Conservation (phyloP, 1,140 invertebrate species). For the Gryon sp. region DNA sequence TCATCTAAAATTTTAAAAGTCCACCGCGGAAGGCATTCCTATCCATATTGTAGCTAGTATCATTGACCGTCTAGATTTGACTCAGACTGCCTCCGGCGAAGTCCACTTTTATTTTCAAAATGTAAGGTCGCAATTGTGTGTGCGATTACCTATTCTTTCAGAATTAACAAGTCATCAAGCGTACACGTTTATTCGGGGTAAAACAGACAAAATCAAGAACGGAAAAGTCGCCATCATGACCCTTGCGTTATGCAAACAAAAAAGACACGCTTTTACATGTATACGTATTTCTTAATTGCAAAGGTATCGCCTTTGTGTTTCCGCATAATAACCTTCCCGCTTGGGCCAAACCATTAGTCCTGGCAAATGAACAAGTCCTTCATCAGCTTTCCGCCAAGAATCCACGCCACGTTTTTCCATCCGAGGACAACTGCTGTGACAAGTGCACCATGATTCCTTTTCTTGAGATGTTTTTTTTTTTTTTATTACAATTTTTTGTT, state of each 20-base stretch:
- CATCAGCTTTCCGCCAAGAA: conserved; percentile 34
- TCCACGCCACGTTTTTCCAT: conserved; percentile 17
- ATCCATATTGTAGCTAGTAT: conserved; percentile 29
- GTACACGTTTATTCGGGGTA: conserved; percentile 39
- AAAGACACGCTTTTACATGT: conserved; percentile 59
- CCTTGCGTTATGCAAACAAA: conserved; percentile 67
- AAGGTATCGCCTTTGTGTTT: conserved; percentile 74
- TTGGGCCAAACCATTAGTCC: conserved; percentile 68
- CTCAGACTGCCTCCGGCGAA: conserved; percentile 16
- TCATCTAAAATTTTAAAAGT: conserved; percentile 6
- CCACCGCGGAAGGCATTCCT: neutral
- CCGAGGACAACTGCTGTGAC: conserved; percentile 43
- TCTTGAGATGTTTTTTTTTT: conserved; percentile 11
- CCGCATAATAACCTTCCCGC: conserved; percentile 71
- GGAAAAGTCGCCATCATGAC: conserved; percentile 32
- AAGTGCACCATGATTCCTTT: conserved; percentile 53
- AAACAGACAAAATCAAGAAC: conserved; percentile 28
- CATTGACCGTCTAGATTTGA: conserved; percentile 37
- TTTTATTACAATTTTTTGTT: conserved; percentile 1
- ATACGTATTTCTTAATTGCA: conserved; percentile 69
- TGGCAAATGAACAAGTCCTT: conserved; percentile 67
- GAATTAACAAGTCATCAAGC: conserved; percentile 69
- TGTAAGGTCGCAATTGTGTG: conserved; percentile 40
- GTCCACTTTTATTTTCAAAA: conserved; percentile 58
- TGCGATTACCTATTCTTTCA: conserved; percentile 72